Evolutionary conservation across 92 coral and sea anemone genomes (phyloP).

Genomic region (Phenganax stokvisi): DNA sequence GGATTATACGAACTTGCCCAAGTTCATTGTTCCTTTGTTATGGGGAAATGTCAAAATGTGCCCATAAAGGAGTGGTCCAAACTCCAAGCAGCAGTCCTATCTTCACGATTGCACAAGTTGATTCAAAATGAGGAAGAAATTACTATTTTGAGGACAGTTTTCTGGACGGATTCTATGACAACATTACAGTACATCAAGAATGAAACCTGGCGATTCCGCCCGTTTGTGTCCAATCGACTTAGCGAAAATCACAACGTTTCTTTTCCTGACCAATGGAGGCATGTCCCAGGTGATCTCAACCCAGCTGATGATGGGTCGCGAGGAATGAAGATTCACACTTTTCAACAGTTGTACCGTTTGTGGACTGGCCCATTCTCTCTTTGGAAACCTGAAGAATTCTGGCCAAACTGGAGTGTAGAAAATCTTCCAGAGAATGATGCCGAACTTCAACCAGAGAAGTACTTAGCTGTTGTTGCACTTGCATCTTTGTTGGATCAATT

Average conservation of each 20-base stretch:
- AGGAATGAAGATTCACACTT: constrained; percentile 39
- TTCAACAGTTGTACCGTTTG: constrained; percentile 47
- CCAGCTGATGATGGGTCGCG: constrained; percentile 59
- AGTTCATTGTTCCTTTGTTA: constrained; percentile 8
- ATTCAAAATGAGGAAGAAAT: constrained; percentile 36
- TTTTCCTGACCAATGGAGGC: constrained; percentile 46
- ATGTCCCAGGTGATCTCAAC: constrained; percentile 48
- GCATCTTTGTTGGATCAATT: constrained; percentile 30
- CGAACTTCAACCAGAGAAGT: constrained; percentile 40
- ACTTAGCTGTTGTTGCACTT: constrained; percentile 14
- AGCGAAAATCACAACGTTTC: constrained; percentile 50
- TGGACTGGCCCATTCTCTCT: constrained; percentile 51
- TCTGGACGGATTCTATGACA: constrained; percentile 57
- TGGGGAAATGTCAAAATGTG: constrained; percentile 15
- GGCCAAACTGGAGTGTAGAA: constrained; percentile 36
- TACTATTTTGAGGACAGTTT: constrained; percentile 26
- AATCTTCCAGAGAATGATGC: constrained; percentile 46
- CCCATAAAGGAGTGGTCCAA: constrained; percentile 3
- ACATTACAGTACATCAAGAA: constrained; percentile 53
- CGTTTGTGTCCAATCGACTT: constrained; percentile 50
- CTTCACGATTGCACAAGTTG: constrained; percentile 22
- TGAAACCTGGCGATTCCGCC: constrained; percentile 47
- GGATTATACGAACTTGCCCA: neutral
- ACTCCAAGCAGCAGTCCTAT: constrained; percentile 13
- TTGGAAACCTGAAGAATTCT: constrained; percentile 42